phyloP scores from a whole-genome alignment of 2,113 vertebrate genomes.

The Syngnathoides biaculeatus region DNA sequence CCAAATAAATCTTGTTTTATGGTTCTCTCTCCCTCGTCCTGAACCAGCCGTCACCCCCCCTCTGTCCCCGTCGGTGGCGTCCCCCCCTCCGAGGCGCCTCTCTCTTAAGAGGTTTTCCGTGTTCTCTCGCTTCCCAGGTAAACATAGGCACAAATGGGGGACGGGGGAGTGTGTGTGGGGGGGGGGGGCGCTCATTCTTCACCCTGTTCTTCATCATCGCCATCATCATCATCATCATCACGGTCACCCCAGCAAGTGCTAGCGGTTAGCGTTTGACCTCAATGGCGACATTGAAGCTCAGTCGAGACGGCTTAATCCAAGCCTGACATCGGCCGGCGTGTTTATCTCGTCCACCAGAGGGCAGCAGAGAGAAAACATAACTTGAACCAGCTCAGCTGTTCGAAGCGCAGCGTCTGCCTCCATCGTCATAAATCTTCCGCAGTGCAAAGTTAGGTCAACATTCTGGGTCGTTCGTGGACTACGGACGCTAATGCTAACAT shows the following conservation, averaged over 20 bases:
- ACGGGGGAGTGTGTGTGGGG: background rate
- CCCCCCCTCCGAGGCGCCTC: slow-evolving; percentile 73
- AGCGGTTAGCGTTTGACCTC: background rate
- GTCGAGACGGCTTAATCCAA: no score
- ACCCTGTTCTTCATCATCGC: background rate
- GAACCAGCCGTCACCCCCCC: slow-evolving; percentile 69
- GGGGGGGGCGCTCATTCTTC: background rate
- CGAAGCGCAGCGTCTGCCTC: background rate
- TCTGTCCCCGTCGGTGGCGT: slow-evolving; percentile 71
- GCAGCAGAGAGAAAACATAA: background rate
- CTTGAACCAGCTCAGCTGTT: background rate
- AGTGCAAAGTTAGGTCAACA: background rate
- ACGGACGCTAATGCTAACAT: background rate
- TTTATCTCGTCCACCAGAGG: background rate
- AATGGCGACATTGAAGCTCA: background rate
- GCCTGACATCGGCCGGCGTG: background rate
- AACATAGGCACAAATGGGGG: slow-evolving; percentile 34
- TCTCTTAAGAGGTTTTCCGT: slow-evolving; percentile 81
- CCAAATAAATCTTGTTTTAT: slow-evolving; percentile 32
- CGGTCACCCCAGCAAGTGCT: background rate
- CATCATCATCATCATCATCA: background rate
- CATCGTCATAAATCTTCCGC: background rate
- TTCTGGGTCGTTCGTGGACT: background rate
- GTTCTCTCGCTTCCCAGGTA: slow-evolving; percentile 84
- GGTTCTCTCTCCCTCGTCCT: slow-evolving; percentile 40